These are phyloP conservation scores for Gryllus longicercus DNA, from an alignment of 2,888 invertebrate genomes.

Conservation along the genomic window DNA sequence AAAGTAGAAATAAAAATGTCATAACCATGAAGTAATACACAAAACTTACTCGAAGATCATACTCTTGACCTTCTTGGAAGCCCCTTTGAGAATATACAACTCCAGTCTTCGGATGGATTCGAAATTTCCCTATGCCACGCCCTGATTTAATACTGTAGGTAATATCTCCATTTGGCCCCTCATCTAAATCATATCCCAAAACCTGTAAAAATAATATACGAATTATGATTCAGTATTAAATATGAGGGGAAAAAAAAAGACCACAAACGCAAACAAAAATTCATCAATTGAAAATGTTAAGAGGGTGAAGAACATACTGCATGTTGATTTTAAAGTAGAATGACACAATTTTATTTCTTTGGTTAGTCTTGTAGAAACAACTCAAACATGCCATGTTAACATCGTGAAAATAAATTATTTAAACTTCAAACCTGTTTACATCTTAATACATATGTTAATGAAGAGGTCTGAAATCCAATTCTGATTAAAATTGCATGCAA, in stretches of 20 bases:
- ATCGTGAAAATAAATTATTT: conserved; percentile 25
- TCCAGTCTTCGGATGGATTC: conserved; percentile 77
- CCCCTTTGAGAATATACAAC: conserved; percentile 73
- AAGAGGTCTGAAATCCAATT: neutral
- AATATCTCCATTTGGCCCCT: conserved; percentile 76
- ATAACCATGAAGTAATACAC: conserved; percentile 32
- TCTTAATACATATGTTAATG: neutral
- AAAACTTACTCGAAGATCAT: conserved; percentile 61
- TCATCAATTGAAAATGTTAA: neutral
- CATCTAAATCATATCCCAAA: conserved; percentile 77
- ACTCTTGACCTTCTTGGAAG: conserved; percentile 65
- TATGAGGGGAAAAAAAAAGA: neutral
- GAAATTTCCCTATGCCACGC: conserved; percentile 73
- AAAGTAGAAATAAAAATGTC: neutral
- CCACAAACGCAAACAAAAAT: neutral
- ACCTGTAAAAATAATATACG: conserved; percentile 54
- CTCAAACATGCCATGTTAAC: neutral
- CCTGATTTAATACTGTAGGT: conserved; percentile 78
- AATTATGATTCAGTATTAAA: neutral
- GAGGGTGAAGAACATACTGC: neutral
- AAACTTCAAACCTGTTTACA: conserved; percentile 23
- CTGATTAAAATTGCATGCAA: conserved; percentile 1
- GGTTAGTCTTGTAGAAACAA: neutral
- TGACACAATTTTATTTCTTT: neutral
- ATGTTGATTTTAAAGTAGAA: neutral